A percentile compares a stretch with the other conserved stretches of the same genome.
phyloP scores from a whole-genome alignment of 2,888 invertebrate species.

The Ormyrus pomaceus region DNA sequence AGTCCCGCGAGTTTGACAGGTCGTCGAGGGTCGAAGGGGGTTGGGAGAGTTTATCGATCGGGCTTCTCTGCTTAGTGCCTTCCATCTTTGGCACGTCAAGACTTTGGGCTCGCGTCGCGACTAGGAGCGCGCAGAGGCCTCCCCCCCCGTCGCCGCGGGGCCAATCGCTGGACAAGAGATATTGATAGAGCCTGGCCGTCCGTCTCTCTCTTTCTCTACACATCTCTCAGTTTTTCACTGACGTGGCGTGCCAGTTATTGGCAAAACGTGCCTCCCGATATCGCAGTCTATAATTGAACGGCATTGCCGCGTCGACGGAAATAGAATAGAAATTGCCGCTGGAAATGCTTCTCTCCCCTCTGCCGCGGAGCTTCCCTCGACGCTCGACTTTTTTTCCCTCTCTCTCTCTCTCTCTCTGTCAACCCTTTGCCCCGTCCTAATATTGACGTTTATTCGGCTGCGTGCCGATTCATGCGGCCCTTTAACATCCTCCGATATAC shows the following conservation, averaged over 20 bases:
- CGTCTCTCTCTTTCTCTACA: not conserved
- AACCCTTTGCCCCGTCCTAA: not conserved
- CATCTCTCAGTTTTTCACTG: slow-evolving; percentile 23
- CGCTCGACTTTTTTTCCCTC: not conserved
- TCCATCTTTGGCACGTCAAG: not conserved
- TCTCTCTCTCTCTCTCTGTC: slow-evolving; percentile 1
- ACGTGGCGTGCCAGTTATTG: slow-evolving; percentile 64
- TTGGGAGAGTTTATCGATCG: not conserved
- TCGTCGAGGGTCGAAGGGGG: not conserved
- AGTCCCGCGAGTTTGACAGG: not conserved
- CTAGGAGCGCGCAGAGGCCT: not conserved
- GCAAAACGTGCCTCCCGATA: slow-evolving; percentile 72
- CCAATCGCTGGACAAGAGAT: slow-evolving; percentile 17
- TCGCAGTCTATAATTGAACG: slow-evolving; percentile 73
- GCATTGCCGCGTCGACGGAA: slow-evolving; percentile 72
- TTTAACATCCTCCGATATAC: not conserved
- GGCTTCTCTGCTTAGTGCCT: not conserved
- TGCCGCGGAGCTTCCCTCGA: too few species aligned
- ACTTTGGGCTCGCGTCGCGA: not conserved
- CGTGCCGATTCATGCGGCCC: not conserved
- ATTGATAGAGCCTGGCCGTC: slow-evolving; percentile 8
- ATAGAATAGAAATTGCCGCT: slow-evolving; percentile 73
- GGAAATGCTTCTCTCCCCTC: slow-evolving; percentile 64
- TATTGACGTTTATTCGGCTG: not conserved
- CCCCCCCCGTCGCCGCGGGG: not conserved